Evolutionary conservation across 2,113 vertebrate genomes (phyloP).

Genomic region (Centropristis striata): DNA sequence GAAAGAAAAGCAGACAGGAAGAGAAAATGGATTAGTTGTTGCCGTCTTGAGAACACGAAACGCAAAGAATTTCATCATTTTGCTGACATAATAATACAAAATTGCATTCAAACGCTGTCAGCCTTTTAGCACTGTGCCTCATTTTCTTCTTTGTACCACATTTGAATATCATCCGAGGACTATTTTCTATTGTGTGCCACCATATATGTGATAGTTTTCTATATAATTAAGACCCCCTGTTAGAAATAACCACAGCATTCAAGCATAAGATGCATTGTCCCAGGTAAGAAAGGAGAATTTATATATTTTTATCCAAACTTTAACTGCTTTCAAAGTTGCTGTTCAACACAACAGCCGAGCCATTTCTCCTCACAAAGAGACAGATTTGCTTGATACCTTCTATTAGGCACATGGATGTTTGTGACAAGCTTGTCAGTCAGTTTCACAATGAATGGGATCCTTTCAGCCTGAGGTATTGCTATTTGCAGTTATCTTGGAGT

Average conservation of each 20-base stretch:
- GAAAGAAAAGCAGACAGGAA: background rate
- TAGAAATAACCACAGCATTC: background rate
- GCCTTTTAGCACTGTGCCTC: background rate
- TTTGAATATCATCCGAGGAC: background rate
- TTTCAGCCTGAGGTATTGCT: conserved; percentile 37
- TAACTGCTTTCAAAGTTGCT: conserved; percentile 19
- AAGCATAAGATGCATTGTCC: conserved; percentile 3
- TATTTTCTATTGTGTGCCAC: background rate
- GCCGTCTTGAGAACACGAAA: background rate
- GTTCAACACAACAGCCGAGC: conserved; percentile 14
- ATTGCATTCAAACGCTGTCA: conserved; percentile 16
- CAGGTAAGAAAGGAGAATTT: conserved; percentile 15
- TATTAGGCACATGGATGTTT: conserved; percentile 34
- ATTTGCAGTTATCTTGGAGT: conserved; percentile 23
- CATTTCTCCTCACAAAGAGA: conserved; percentile 8
- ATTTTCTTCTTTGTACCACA: background rate
- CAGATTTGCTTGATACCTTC: conserved; percentile 38
- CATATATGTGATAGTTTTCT: background rate
- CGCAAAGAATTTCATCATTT: conserved; percentile 17
- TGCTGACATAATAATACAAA: conserved; percentile 16
- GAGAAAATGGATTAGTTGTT: conserved; percentile 15
- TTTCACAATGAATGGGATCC: conserved; percentile 28
- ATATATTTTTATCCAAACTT: conserved; percentile 5
- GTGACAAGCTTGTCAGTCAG: conserved; percentile 51
- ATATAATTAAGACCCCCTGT: background rate